Base-by-base conservation (phyloP, 2,888 invertebrate genomes). In the Adelphocoris suturalis region DNA sequence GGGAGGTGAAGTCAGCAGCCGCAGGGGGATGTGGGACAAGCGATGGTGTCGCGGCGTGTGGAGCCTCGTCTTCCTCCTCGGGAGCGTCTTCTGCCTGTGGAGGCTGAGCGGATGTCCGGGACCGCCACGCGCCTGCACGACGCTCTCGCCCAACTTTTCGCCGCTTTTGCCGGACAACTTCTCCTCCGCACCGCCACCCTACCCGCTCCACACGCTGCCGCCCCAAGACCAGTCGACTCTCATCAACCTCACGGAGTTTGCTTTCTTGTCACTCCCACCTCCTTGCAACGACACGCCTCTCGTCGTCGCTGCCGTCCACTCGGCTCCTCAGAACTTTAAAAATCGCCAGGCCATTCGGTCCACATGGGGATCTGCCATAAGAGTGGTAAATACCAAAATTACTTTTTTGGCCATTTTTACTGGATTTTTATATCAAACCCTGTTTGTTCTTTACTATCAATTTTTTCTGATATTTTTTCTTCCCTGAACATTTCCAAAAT, bases 281-380 rank as follows among this genome's bases (percentile, higher is more conserved):
- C 27, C 47, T 0, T 90, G 90, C 76, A 92, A 93, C 9, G 92
- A 95, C 19, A 81, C 92, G 11, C 93, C 95, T 16, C 93, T 96
- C 37, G 93, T 96, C 13, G 93, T 97, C 27, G 94, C 96, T 90
- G 93, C 96, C 47, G 94, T 96, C 3, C 95, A 96, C 92, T 96
- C 97, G 0, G 96, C 96, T 0, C 96, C 97, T 0, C 93, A 92
- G 7, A 96, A 97, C 92, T 93, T 93, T 28, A 94, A 94, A 23
- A 96, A 96, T 91, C 94, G 97, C n/a, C 94, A 94, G 85, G 93
- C 95, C 0, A 96, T 97, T 87, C 94, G 97, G 5, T 94, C 95
- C 89, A 97, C 97, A 0, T 97, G 97, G 97, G 97, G 91, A 19
- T 85, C 93, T 0, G 94, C 95, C 46, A 47, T 88, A 11, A 48